Base-by-base conservation (phyloP, 2,888 invertebrate species). In the Ectemnius cavifrons region DNA sequence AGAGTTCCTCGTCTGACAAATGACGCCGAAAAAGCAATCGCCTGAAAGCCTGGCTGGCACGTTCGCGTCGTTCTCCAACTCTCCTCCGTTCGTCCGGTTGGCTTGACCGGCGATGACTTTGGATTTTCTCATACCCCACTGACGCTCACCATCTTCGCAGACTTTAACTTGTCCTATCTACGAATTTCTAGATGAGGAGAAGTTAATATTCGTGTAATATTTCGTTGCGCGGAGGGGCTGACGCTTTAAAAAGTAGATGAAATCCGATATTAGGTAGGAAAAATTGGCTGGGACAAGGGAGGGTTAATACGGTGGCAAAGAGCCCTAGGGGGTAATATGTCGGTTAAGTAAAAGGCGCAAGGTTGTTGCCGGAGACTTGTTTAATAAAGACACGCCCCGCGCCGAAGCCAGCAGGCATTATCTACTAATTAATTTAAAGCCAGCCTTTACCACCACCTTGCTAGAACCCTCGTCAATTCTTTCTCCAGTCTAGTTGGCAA, bases 11-110 rank as follows among this genome's bases (percentile, higher is more conserved):
- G 76, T 76, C 83, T 84, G 83, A 84, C 85, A 85, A 87, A 86
- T 86, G 84, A 81, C 81, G 83, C 77, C 80, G 75, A 84, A 82
- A 83, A 85, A 86, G 84, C 86, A 86, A 87, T 87, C 87, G 83
- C 79, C 84, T 87, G 84, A 87, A 87, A 87, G 87, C 86, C 71
- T 78, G 47, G 63, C 66, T 60, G 63, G 60, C 63, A 69, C 71
- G 2, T 2, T 20, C n/a, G n/a, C 20, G 20, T 20, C 20, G 20
- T 2, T 20, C 20, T 20, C 1, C 20, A 20, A 20, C 23, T 23
- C 23, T 23, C 20, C 2, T 20, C 23, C 23, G 23, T 23, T 23
- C 23, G 6, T 37, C 37, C 8, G 37, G 8, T 8, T 11, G 1
- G 37, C 37, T 11, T 6, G 37, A 37, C 37, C 37, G 8, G 8